Base-by-base conservation (phyloP, 2,888 invertebrate species). In the Drosophila paracracens region DNA sequence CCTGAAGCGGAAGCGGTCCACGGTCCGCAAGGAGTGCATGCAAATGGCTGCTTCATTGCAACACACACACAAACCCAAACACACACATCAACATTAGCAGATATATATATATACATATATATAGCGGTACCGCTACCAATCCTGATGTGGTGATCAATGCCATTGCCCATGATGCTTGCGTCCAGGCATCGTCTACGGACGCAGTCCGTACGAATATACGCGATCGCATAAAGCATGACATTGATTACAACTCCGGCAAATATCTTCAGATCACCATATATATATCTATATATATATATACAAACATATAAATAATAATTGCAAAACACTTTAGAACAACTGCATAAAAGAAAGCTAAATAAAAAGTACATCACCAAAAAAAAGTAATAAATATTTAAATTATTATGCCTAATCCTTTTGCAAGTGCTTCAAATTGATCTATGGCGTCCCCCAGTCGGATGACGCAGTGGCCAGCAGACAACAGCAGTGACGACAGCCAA, bases 201-300 rank as follows among this genome's bases (percentile, higher is more conserved):
- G 91, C 93, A 11, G 74, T 93, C 54, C 38, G 66, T 25, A 48
- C 40, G 57, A 48, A 59, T 33, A 67, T 36, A 46, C 54, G 27
- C n/a, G 92, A 93, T 53, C 91, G 93, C 16, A 87, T 93, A 40
- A 91, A 92, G 79, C 91, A 89, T 33, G 93, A 93, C 73, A 78
- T 87, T 18, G 93, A 93, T 73, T 93, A 88, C 43, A 88, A 87
- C 40, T 70, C 91, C 18, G 91, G 91, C 59, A 93, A 92, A 86
- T 93, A 91, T 92, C 93, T 93, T 76, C 92, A 92, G 73, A 91
- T 33, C 10, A 33, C 33, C 33, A 74, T 21, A n/a, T 38, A 52
- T 29, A 65, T 38, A 56, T 35, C 3, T n/a, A n/a, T 48, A 63
- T 51, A 74, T 36, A 66, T 62, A 51, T 29, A 60, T 36, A 68